Conservation (phyloP, 2,888 invertebrate genomes). For the Ecliptopera silaceata region DNA sequence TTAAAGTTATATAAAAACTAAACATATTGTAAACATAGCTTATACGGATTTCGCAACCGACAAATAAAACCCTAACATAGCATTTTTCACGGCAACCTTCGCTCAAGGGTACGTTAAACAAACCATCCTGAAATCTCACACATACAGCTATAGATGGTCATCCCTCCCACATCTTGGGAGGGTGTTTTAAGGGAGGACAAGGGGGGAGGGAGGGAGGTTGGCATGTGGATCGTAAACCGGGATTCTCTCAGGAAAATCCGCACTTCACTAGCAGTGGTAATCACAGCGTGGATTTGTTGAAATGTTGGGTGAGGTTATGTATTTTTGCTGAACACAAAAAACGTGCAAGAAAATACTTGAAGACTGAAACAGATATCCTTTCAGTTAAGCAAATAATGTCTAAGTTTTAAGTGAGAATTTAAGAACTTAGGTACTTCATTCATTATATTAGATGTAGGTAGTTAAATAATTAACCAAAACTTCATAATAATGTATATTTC, state of each 20-base stretch:
- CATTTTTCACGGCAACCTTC: conserved; percentile 21
- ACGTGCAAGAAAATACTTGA: not conserved
- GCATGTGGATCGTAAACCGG: conserved; percentile 71
- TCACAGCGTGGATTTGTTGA: conserved; percentile 69
- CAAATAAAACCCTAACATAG: conserved; percentile 1
- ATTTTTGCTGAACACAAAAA: conserved; percentile 26
- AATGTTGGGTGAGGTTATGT: conserved; percentile 47
- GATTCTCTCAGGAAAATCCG: conserved; percentile 74
- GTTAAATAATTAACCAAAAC: too few species aligned
- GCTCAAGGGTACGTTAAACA: conserved; percentile 24
- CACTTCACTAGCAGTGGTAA: conserved; percentile 75
- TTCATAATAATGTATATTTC: too few species aligned
- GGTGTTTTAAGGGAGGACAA: conserved; percentile 33
- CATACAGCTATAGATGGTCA: conserved; percentile 52
- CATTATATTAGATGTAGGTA: too few species aligned
- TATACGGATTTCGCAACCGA: not conserved
- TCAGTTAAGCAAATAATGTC: too few species aligned
- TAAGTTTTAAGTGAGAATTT: too few species aligned
- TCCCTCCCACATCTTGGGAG: conserved; percentile 45
- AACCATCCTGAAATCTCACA: conserved; percentile 45
- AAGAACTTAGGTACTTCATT: too few species aligned
- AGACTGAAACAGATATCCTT: too few species aligned
- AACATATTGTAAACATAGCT: not conserved
- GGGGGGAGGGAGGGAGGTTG: conserved; percentile 41
- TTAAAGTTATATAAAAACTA: too few species aligned